These are phyloP conservation scores for Mugil cephalus DNA, from an alignment of 2,113 vertebrate genomes.

Conservation along the genomic window DNA sequence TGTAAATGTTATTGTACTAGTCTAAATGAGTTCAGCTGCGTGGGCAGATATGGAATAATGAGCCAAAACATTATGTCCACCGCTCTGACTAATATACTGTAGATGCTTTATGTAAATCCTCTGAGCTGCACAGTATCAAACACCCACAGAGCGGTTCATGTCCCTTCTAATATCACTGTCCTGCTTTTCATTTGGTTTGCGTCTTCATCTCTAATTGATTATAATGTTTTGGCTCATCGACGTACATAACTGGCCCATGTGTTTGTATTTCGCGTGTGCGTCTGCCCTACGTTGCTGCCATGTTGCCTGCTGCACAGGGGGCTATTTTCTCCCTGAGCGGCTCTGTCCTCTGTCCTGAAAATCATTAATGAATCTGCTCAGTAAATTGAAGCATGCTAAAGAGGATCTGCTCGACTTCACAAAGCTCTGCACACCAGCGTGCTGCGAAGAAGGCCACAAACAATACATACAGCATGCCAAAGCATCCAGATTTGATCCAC, in stretches of 20 bases:
- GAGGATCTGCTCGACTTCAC: conserved; percentile 68
- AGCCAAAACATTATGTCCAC: neutral
- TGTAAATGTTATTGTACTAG: conserved; percentile 7
- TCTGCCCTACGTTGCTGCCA: conserved; percentile 16
- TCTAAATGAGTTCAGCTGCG: conserved; percentile 18
- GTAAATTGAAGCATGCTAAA: conserved; percentile 65
- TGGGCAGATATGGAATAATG: conserved; percentile 1
- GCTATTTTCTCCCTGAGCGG: conserved; percentile 75
- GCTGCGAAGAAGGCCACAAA: conserved; percentile 61
- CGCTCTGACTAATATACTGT: neutral
- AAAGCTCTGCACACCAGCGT: conserved; percentile 56
- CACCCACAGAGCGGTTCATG: neutral
- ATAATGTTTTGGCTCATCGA: conserved; percentile 10
- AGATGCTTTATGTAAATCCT: neutral
- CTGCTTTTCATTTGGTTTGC: too few species aligned
- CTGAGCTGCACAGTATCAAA: neutral
- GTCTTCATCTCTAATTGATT: conserved; percentile 1
- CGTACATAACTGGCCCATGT: conserved; percentile 12
- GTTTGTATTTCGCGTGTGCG: conserved; percentile 35
- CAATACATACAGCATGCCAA: conserved; percentile 23
- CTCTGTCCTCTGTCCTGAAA: conserved; percentile 58
- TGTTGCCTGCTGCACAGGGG: conserved; percentile 54
- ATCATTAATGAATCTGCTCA: conserved; percentile 55
- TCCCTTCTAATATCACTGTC: neutral
- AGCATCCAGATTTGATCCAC: conserved; percentile 20